Evolutionary conservation across 2,888 invertebrate species (phyloP).

Genomic region (Tanypteryx hageni): DNA sequence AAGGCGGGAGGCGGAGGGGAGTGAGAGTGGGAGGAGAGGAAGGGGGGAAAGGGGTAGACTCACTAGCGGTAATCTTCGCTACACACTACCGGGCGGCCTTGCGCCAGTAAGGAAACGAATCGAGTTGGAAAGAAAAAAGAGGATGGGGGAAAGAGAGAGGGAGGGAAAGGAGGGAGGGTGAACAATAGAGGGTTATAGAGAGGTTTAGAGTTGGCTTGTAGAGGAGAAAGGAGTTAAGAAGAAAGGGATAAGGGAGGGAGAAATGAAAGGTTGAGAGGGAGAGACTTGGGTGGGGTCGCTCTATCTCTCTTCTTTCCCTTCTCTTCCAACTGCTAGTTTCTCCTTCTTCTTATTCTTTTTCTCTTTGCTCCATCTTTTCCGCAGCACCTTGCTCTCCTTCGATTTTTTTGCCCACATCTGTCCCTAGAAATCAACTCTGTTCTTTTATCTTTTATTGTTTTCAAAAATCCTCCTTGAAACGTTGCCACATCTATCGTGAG

Average conservation of each 20-base stretch:
- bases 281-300: constrained; percentile 30
- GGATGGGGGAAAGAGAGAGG: background rate
- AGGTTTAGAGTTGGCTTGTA: background rate
- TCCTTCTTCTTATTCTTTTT: background rate
- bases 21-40: background rate
- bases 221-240: background rate
- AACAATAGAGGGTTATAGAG: background rate
- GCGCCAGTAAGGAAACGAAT: constrained; percentile 57
- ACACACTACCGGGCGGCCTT: constrained; percentile 58
- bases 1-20: background rate
- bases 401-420: background rate
- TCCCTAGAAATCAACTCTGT: background rate
- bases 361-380: background rate
- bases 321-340: background rate
- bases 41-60: background rate
- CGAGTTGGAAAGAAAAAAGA: background rate
- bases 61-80: constrained; percentile 37
- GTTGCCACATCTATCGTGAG: background rate
- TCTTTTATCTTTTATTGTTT: constrained; percentile 14
- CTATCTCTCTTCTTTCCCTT: background rate
- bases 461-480: background rate
- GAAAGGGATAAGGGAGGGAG: background rate
- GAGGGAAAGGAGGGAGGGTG: background rate
- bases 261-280: background rate
- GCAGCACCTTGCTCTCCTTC: constrained; percentile 26